Evolutionary conservation across 2,113 vertebrate genomes (phyloP), one percentile per base, ranked within the genome.

Genomic region (Ctenomys sociabilis): DNA sequence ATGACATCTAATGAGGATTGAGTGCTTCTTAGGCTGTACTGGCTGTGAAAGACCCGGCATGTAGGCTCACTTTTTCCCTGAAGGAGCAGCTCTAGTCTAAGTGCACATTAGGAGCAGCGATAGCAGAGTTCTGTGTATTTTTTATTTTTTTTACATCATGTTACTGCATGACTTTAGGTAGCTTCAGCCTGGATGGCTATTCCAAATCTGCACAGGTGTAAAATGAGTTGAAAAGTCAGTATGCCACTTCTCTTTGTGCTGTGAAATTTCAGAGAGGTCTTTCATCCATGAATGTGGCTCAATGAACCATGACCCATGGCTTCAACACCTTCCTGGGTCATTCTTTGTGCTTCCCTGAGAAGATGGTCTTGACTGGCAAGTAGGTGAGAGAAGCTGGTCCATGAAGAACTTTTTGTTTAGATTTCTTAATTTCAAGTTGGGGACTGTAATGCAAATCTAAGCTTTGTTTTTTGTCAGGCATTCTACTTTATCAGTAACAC

Each of bases 391-490:
- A 75, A 83, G 32, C 61, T n/a, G 64, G 93, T 72, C 24, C 66
- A 49, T 73, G 92, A 97, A 98, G 80, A 70, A 96, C 24, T 95
- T 81, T 49, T 2, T 52, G 61, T 87, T 96, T 93, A 45, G 49
- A 66, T 78, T 93, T 89, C 75, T 78, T 95, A 93, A 95, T 97
- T 97, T 94, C 37, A 88, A 12, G 35, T 24, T 86, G 84, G 70
- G 80, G 97, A 97, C 43, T 83, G 90, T 54, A 97, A 64, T 81
- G 94, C 40, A 97, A 93, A 85, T 28, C 35, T 86, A 49, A 35
- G 8, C 7, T n/a, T 30, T 54, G 7, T 72, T 49, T 84, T 94
- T 85, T 84, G 22, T 81, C 66, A 2, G 22, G n/a, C 4, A 6
- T 32, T 96, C 84, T 77, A 26, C 93, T 91, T 93, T 91, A 32